Conservation (phyloP, 2,888 invertebrate genomes). For the Aplocera efformata region DNA sequence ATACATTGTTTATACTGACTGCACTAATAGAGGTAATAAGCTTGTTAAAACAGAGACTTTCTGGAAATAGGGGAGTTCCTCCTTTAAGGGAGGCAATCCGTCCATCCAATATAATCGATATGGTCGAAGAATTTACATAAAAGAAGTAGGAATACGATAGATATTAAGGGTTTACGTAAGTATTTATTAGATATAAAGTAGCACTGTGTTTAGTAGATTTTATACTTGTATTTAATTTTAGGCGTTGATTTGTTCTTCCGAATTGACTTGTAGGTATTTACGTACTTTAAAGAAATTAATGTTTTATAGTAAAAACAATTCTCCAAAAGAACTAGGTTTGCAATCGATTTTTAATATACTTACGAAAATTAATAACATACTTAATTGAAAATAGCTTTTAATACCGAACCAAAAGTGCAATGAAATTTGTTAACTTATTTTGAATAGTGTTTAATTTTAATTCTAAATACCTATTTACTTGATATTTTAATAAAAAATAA, state of each 20-base stretch:
- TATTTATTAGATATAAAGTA: constrained; percentile 7
- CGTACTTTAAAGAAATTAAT: constrained; percentile 18
- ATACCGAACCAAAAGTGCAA: too few species aligned
- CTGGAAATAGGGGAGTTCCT: too few species aligned
- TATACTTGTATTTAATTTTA: constrained; percentile 19
- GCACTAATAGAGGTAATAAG: too few species aligned
- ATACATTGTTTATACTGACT: too few species aligned
- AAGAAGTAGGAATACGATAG: too few species aligned
- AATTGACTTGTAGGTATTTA: constrained; percentile 61
- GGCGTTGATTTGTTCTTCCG: constrained; percentile 34
- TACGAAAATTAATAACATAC: too few species aligned
- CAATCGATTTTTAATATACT: too few species aligned
- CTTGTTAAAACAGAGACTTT: too few species aligned
- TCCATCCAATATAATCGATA: constrained; percentile 16
- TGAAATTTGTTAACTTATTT: constrained; percentile 8
- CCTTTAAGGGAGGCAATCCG: background rate
- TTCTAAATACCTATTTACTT: constrained; percentile 22
- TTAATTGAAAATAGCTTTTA: too few species aligned
- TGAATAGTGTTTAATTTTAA: constrained; percentile 10
- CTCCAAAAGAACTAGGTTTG: too few species aligned
- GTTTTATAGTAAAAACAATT: too few species aligned
- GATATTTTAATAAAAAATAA: constrained; percentile 36
- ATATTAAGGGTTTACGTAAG: constrained; percentile 7
- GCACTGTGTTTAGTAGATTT: constrained; percentile 29
- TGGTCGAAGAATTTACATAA: constrained; percentile 16